Evolutionary conservation across 1,140 invertebrate genomes (phyloP), one percentile per base, ranked within the genome.

Genomic region (Metopolophium dirhodum): DNA sequence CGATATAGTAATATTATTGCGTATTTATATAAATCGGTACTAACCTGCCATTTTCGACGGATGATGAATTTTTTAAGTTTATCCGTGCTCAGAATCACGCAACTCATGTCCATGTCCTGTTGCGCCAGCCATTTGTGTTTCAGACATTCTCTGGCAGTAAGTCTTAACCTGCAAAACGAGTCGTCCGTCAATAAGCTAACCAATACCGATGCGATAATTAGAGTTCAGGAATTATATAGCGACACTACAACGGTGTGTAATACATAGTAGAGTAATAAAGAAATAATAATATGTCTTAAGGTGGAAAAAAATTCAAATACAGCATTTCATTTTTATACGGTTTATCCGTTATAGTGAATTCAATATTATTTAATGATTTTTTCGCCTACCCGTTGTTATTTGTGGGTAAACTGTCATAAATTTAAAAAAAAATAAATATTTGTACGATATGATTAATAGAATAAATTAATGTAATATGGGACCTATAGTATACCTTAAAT

Each of bases 1-100:
- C 8, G 1, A 57, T 26, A 57, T 26, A 57, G 26, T n/a, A 7
- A n/a, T n/a, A 77, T n/a, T 18, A 68, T 11, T 30, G 2, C 14
- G 30, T 77, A 77, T 20, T 77, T 77, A n/a, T 77, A n/a, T 26
- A n/a, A 37, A 51, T 49, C 1, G 30, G 18, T 57, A 95, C 96
- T 94, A 95, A 98, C 98, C 97, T 98, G 98, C 98, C 98, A 99
- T 95, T 98, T 98, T 95, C 98, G 96, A 94, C 98, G 96, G 94
- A 98, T 97, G 94, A 99, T 97, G 95, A 98, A 99, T 94, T 97
- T 97, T 95, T 98, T 98, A 18, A 98, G 96, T 95, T 98, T 98
- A 94, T 98, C 97, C 4, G 97, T 98, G 94, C 97, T 97, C 89
- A 98, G 95, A 94, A 96, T 96, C 85, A 97, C 96, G 93, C 96